A percentile compares a stretch with the other conserved stretches of the same genome.
Evolutionary conservation across 2,113 vertebrate species (phyloP).

Genomic region (Sus scrofa): DNA sequence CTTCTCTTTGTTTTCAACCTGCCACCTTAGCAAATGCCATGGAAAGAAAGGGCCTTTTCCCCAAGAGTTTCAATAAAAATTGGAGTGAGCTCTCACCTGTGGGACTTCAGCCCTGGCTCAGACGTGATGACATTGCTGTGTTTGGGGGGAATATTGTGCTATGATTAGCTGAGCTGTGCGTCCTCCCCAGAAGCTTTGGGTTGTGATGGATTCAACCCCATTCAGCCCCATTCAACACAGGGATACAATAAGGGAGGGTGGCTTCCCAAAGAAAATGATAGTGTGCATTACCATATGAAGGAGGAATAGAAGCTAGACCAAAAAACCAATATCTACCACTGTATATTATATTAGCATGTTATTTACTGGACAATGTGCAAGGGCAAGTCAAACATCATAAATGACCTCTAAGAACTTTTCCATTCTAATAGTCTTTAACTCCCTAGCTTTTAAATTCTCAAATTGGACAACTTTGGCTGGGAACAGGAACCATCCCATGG

Average conservation of each 20-base stretch:
- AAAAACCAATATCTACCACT: background rate
- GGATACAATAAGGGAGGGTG: background rate
- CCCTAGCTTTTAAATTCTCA: background rate
- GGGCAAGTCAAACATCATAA: background rate
- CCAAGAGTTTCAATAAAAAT: background rate
- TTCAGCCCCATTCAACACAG: background rate
- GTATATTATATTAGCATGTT: background rate
- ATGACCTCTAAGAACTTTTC: background rate
- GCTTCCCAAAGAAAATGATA: background rate
- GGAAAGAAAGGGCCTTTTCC: background rate
- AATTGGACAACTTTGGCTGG: background rate
- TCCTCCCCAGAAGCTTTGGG: background rate
- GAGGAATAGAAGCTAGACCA: background rate
- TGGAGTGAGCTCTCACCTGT: background rate
- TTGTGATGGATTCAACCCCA: background rate
- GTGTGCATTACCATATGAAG: background rate
- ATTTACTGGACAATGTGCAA: background rate
- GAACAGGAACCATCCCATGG: background rate
- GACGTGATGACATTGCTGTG: background rate
- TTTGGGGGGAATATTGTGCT: background rate
- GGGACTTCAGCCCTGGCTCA: background rate
- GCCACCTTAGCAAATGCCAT: background rate
- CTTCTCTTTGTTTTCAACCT: background rate
- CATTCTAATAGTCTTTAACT: slow-evolving; percentile 17
- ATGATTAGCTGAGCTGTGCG: background rate